Conservation (phyloP, 2,888 invertebrate genomes). For the Ectemnius cavifrons region DNA sequence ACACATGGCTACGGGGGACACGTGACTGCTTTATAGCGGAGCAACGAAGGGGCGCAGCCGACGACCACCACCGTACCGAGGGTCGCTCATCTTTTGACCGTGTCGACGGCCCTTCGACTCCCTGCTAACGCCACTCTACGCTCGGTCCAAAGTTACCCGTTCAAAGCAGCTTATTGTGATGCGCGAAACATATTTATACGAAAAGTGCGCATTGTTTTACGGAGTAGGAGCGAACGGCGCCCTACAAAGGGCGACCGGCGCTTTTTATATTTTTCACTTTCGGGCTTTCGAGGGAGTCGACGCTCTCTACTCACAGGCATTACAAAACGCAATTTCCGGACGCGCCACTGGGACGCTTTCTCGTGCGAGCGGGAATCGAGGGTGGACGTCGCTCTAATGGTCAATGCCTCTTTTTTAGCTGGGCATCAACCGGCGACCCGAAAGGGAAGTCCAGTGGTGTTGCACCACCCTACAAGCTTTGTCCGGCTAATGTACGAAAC, state of each 20-base stretch:
- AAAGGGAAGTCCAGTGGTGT: constrained; percentile 47
- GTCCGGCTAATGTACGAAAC: no score
- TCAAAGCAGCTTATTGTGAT: constrained; percentile 62
- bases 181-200: constrained; percentile 63
- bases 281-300: constrained; percentile 29
- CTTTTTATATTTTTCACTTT: constrained; percentile 60
- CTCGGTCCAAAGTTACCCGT: constrained; percentile 47
- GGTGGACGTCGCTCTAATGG: constrained; percentile 28
- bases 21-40: constrained; percentile 73
- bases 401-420: constrained; percentile 50
- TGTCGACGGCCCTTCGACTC: constrained; percentile 31
- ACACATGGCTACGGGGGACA: constrained; percentile 60
- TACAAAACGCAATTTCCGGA: constrained; percentile 69
- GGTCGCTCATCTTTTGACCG: constrained; percentile 71
- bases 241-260: constrained; percentile 50
- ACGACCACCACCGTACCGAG: constrained; percentile 31
- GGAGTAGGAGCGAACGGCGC: constrained; percentile 39
- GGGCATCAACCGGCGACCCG: constrained; percentile 52
- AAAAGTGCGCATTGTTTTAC: constrained; percentile 64
- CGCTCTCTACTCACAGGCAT: constrained; percentile 51
- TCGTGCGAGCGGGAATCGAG: constrained; percentile 41
- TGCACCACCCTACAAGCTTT: constrained; percentile 9
- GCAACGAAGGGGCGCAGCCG: constrained; percentile 49
- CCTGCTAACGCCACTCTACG: constrained; percentile 44
- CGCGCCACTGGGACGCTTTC: constrained; percentile 49